Evolutionary conservation across 2,797 vertebrate genomes (phyloP).

Genomic region (Neosalanx taihuensis): DNA sequence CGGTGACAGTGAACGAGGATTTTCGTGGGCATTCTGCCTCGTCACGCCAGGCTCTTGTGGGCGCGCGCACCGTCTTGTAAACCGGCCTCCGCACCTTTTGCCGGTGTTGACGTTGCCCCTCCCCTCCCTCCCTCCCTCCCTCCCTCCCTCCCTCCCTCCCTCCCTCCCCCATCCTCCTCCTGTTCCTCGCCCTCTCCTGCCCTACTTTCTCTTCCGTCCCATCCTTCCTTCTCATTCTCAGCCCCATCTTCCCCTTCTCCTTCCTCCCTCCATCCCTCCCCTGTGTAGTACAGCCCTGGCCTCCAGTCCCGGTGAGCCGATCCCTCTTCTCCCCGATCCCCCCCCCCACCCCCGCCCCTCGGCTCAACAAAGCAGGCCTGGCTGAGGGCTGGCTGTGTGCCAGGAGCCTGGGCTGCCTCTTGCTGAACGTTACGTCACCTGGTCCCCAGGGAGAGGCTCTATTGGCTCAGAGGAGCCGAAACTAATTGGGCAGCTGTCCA

Average conservation of each 20-base stretch:
- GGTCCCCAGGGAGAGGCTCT: slow-evolving; percentile 55
- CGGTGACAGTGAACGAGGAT: not conserved
- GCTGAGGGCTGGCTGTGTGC: slow-evolving; percentile 57
- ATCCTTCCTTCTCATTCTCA: no score
- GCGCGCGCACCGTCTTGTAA: slow-evolving; percentile 37
- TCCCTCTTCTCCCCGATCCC: no score
- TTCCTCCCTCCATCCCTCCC: not conserved
- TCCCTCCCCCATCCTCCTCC: not conserved
- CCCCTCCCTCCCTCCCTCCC: not conserved
- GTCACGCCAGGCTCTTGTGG: slow-evolving; percentile 30
- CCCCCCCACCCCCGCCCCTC: no score
- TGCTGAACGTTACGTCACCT: slow-evolving; percentile 65
- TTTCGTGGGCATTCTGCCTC: slow-evolving; percentile 25
- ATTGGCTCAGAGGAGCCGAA: slow-evolving; percentile 67
- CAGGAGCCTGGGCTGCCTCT: slow-evolving; percentile 45
- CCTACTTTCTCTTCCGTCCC: no score
- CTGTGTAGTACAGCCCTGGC: no score
- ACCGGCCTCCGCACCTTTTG: slow-evolving; percentile 12
- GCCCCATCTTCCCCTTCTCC: no score
- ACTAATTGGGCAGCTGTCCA: slow-evolving; percentile 74
- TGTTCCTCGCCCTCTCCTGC: not conserved
- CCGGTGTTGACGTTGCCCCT: no score
- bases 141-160: not conserved
- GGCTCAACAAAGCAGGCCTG: slow-evolving; percentile 7
- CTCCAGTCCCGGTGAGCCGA: no score